Base-by-base conservation (phyloP, 1,140 invertebrate species). In the Cylas formicarius region DNA sequence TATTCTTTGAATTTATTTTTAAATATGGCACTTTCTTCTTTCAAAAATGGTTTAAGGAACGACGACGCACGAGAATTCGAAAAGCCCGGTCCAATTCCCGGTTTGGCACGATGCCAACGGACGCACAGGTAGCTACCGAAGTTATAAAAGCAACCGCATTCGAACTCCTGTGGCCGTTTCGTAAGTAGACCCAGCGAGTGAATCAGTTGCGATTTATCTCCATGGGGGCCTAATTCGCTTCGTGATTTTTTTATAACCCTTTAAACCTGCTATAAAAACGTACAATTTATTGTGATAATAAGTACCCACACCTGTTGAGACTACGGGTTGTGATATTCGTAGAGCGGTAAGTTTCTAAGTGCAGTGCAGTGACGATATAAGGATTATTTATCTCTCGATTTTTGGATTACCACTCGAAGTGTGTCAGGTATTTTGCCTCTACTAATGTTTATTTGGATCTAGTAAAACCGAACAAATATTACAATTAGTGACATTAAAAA, bases 111-210 rank as follows among this genome's bases (percentile, higher is more conserved):
- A 16, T 53, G 58, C 63, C 60, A 53, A 50, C 50, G 44, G 50
- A 52, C 52, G 50, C 58, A 61, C 60, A 64, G 62, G 61, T 63
- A 64, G 60, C 58, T 53, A 65, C 65, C 62, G 65, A 65, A 57
- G 54, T 64, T 65, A 65, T 65, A 66, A 64, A 65, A 63, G 62
- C 56, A 27, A 38, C 37, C 52, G 44, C 60, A 55, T 52, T 52
- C 32, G 52, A 40, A 53, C 31, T 52, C 54, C 55, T 53, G 42
- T 46, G 60, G 59, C 57, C 60, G 61, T 63, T 63, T 44, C 42
- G 52, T 47, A 48, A 50, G 29, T 35, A 48, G 32, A 47, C 40
- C 34, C 35, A 44, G 32, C 13, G 26, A 19, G 21, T 41, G 29
- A 8, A 41, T 29, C 38, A 33, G 36, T 31, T 47, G 11, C 34